Evolutionary conservation across 2,797 vertebrate species (phyloP), one percentile per base, ranked within the genome.

Genomic region (Thaleichthys pacificus): DNA sequence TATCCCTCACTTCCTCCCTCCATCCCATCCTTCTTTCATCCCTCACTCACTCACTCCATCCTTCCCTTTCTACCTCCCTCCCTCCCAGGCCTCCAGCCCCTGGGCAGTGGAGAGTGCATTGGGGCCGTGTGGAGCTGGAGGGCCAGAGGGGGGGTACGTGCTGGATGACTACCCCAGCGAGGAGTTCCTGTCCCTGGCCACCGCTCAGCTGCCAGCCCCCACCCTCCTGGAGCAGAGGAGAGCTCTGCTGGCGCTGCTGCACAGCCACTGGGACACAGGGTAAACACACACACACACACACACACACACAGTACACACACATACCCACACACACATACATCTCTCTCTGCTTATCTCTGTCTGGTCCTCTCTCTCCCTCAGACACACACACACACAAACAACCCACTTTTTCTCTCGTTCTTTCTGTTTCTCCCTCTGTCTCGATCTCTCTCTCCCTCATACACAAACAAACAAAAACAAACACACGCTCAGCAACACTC

Each of bases 211-310:
- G 57, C 28, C 82, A 0, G 73, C 61, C 35, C 4, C 81, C 6
- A 4, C 58, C 71, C 91, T 93, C 71, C 79, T 87, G 72, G 80
- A 85, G 77, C 94, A 94, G 85, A 91, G 93, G 69, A 47, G 3
- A 49, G 72, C 84, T 42, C 81, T 95, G 68, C 81, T 94, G 77
- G 74, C 78, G 69, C 86, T 94, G 68, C 84, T 95, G 84, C 84
- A 86, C 4, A 67, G 73, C 51, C 92, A 95, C 89, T 95, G 94
- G 94, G 87, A 93, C 61, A 86, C 89, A 1, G 93, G 93, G 94
- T 95, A 92, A 26, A n/a, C 58, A 60, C 19, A 19, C 30, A 66
- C 28, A 24, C 47, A n/a, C n/a, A n/a, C n/a, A n/a, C 57, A 70
- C 62, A 72, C 11, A 54, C 5, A n/a, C 2, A 60, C 5, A 42